Conservation (phyloP, 37 sponge, comb jelly and placozoan species). For the Hexactinellida sp. region DNA sequence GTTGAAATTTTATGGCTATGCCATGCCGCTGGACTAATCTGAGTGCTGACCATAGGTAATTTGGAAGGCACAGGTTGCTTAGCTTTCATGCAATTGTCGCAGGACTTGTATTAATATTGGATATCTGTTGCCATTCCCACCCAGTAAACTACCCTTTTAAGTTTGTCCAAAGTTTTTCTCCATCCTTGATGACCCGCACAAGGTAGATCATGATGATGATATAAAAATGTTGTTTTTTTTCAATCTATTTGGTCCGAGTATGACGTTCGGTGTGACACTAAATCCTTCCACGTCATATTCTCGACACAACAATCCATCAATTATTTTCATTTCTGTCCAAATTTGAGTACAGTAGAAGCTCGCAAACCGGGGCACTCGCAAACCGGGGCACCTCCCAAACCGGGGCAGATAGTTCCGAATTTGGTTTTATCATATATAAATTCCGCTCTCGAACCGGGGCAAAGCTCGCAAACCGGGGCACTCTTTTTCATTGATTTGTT, state of each 20-base stretch:
- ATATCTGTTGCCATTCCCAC: constrained; percentile 30
- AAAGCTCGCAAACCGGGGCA: too few species aligned
- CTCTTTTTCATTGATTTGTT: too few species aligned
- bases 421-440: too few species aligned
- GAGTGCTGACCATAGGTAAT: constrained; percentile 17
- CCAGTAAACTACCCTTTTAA: constrained; percentile 21
- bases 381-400: too few species aligned
- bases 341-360: too few species aligned
- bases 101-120: constrained; percentile 2
- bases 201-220: constrained; percentile 13
- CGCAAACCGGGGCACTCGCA: too few species aligned
- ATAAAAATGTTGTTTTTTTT: background rate
- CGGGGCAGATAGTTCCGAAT: too few species aligned
- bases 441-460: too few species aligned
- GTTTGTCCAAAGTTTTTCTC: constrained; percentile 1
- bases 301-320: constrained; percentile 34
- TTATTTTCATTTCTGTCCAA: constrained; percentile 25
- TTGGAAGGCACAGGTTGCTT: constrained; percentile 4
- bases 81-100: constrained; percentile 19
- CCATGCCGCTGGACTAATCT: too few species aligned
- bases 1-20: too few species aligned
- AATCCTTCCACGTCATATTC: constrained; percentile 20
- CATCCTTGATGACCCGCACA: constrained; percentile 34
- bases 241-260: background rate
- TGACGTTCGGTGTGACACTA: background rate